Conservation (phyloP, 2,113 vertebrate genomes). For the Pangasianodon gigas region DNA sequence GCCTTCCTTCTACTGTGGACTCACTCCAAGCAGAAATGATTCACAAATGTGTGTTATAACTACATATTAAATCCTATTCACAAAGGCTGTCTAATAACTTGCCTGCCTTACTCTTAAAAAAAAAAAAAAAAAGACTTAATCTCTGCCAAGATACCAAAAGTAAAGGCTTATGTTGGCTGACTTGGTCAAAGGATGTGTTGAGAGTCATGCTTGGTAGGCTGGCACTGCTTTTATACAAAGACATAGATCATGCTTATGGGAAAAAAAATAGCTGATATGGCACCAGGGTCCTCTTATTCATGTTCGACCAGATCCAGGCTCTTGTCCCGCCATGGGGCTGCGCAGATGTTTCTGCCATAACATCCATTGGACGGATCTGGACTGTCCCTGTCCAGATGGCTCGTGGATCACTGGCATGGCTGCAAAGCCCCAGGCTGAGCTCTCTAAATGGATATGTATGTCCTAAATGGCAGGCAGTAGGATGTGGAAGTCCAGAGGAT, state of each 20-base stretch:
- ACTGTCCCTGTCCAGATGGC: conserved; percentile 66
- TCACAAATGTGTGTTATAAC: conserved; percentile 52
- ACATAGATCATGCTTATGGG: conserved; percentile 41
- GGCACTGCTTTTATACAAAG: conserved; percentile 26
- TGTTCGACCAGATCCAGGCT: conserved; percentile 25
- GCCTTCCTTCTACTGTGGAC: conserved; percentile 45
- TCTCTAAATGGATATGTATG: conserved; percentile 55
- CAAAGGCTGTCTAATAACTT: conserved; percentile 49
- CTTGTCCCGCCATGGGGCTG: conserved; percentile 15
- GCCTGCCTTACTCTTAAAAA: conserved; percentile 16
- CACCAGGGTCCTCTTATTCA: conserved; percentile 45
- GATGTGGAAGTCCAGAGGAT: conserved; percentile 47
- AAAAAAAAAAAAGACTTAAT: conserved; percentile 12
- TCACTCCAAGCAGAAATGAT: conserved; percentile 52
- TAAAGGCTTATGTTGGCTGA: conserved; percentile 23
- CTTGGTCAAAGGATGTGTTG: conserved; percentile 25
- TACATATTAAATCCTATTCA: conserved; percentile 48
- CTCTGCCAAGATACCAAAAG: conserved; percentile 34
- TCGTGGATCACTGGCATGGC: conserved; percentile 56
- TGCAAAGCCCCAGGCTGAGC: conserved; percentile 61
- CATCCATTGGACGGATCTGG: conserved; percentile 62
- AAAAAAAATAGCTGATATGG: conserved; percentile 25
- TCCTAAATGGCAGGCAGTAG: conserved; percentile 63
- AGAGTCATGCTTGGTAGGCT: conserved; percentile 36
- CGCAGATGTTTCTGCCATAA: conserved; percentile 62